Base-by-base conservation (phyloP, 2,888 invertebrate genomes). In the Chloroclysta siterata region DNA sequence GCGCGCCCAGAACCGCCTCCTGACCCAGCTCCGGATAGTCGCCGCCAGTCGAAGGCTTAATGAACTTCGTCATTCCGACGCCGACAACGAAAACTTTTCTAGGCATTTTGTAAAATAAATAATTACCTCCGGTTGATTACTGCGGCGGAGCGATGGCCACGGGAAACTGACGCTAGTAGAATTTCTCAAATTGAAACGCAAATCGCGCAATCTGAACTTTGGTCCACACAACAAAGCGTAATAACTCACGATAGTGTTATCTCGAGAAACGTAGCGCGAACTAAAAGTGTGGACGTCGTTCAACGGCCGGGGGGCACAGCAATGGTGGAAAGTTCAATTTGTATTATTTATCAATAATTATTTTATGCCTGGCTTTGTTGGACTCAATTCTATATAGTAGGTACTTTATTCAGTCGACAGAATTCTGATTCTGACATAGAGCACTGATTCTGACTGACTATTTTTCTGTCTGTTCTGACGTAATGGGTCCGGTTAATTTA, bases 1-100 rank as follows among this genome's bases (percentile, higher is more conserved):
- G 88, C 13, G 99, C 99, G 71, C 97, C 97, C 13, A 94, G 94
- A 0, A 98, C 97, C 0, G 99, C 97, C 93, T 99, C 99, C 79
- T 97, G 97, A 14, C 97, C 99, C 95, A 99, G 95, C 74, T 98
- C 96, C 0, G 99, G 99, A 85, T 99, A 99, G 87, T 99, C 99
- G 77, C 96, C 95, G 73, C 96, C 94, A 55, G 95, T 94, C 56
- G 97, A 98, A 52, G 99, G 99, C 88, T 99, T 99, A 80, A 98
- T 97, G 90, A 99, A 99, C 95, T 98, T 98, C 69, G 99, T 99
- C 99, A 99, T 99, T 70, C 99, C 99, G 73, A 99, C 98, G 70
- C 99, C 99, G 78, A 99, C 95, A 59, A 99, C 98, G 88, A 95
- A 99, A 57, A 98, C 98, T 88, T 94, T 93, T 82, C 82, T 89